phyloP scores from a whole-genome alignment of 2,888 invertebrate species.

The Tachina grossa region DNA sequence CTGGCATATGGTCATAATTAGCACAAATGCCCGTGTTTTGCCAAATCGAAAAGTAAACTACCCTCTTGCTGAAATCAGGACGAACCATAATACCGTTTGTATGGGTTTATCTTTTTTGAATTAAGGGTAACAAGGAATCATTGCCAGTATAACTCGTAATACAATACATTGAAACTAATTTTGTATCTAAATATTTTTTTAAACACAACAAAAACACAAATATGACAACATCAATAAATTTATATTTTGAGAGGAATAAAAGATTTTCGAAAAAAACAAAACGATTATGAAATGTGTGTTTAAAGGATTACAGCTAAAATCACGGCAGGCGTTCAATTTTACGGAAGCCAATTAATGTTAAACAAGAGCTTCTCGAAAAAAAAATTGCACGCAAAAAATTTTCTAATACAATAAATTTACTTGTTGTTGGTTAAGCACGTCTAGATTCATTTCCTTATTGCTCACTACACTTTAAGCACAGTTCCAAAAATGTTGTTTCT shows the following conservation, averaged over 20 bases:
- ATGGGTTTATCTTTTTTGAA: neutral
- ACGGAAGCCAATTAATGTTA: neutral
- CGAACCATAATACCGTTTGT: slow-evolving; percentile 25
- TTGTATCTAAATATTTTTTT: slow-evolving; percentile 4
- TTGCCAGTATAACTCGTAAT: neutral
- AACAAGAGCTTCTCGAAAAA: neutral
- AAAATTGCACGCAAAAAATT: too few species aligned
- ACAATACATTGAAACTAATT: neutral
- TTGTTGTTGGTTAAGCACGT: too few species aligned
- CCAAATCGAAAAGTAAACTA: slow-evolving; percentile 38
- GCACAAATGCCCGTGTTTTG: slow-evolving; percentile 55
- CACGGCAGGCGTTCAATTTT: slow-evolving; percentile 49
- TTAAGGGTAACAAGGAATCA: slow-evolving; percentile 46
- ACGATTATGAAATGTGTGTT: slow-evolving; percentile 61
- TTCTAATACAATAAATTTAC: too few species aligned
- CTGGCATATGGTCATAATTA: slow-evolving; percentile 72
- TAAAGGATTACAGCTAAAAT: slow-evolving; percentile 42
- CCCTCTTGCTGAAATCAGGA: slow-evolving; percentile 37
- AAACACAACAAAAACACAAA: slow-evolving; percentile 55
- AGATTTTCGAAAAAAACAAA: slow-evolving; percentile 18
- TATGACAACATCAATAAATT: slow-evolving; percentile 50
- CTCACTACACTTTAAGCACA: too few species aligned
- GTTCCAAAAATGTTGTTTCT: too few species aligned
- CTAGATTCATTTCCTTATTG: too few species aligned
- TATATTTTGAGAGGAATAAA: neutral